A percentile compares a stretch with the other conserved stretches of the same genome.
These are phyloP conservation scores for Enteromius argenteus DNA, from an alignment of 2,797 vertebrate genomes.

Conservation along the genomic window DNA sequence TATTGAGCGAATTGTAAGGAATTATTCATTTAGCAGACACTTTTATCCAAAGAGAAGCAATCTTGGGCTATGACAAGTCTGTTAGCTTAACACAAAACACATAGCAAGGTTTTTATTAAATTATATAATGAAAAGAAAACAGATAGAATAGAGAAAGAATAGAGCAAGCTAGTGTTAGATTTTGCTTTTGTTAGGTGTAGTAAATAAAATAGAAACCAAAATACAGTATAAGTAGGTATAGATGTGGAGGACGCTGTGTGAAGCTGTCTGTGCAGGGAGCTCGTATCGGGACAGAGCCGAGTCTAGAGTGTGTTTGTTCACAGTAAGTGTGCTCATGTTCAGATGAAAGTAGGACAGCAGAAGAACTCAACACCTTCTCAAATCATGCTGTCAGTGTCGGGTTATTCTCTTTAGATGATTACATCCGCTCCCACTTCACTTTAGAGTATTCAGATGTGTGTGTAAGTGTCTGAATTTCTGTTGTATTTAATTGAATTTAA, in stretches of 20 bases:
- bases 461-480: not conserved
- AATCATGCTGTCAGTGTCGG: constrained; percentile 17
- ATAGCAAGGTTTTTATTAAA: too few relatives aligned
- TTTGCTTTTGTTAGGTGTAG: too few relatives aligned
- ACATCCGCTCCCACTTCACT: not conserved
- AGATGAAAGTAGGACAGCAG: constrained; percentile 18
- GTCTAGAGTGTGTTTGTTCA: not conserved
- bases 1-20: not conserved
- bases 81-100: too few relatives aligned
- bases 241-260: not conserved
- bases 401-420: not conserved
- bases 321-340: not conserved
- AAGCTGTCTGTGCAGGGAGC: not conserved
- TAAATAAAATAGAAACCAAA: too few relatives aligned
- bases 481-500: too few relatives aligned
- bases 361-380: constrained; percentile 12
- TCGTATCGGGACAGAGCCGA: not conserved
- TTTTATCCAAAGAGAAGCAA: too few relatives aligned
- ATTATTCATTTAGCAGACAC: not conserved
- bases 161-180: too few relatives aligned
- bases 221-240: not conserved
- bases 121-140: too few relatives aligned
- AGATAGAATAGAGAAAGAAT: too few relatives aligned
- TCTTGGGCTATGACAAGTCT: too few relatives aligned
- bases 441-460: not conserved